These are phyloP conservation scores for Luperina testacea DNA, from an alignment of 2,888 invertebrate genomes.

Conservation along the genomic window DNA sequence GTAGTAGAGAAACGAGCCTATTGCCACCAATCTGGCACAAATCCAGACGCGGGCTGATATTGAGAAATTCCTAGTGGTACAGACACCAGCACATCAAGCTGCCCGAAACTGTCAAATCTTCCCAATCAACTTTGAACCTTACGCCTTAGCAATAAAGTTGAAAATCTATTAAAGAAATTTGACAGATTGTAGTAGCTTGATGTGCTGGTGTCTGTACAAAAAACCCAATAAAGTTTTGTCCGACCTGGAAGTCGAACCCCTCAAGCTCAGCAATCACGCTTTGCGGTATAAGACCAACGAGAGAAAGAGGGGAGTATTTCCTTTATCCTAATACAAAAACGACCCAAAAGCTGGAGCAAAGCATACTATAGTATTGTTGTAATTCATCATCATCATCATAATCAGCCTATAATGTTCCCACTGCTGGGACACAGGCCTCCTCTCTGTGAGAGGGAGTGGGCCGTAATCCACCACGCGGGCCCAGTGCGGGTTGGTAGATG, in stretches of 20 bases:
- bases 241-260: not conserved
- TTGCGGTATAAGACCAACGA: not conserved
- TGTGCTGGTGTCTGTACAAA: not conserved
- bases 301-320: not conserved
- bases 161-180: no score
- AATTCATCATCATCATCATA: no score
- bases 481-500: no score
- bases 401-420: no score
- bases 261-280: not conserved
- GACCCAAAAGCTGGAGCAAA: not conserved
- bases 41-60: not conserved
- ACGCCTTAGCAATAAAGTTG: no score
- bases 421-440: no score
- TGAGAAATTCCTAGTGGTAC: not conserved
- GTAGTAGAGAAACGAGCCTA: not conserved
- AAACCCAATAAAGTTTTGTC: not conserved
- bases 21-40: not conserved
- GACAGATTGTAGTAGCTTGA: no score
- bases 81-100: no score
- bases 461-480: no score
- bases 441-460: no score
- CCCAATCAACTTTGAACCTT: no score
- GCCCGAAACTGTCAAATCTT: no score
- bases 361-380: not conserved
- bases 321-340: not conserved